phyloP scores from a whole-genome alignment of 2,797 vertebrate genomes.

The Sciurus vulgaris region DNA sequence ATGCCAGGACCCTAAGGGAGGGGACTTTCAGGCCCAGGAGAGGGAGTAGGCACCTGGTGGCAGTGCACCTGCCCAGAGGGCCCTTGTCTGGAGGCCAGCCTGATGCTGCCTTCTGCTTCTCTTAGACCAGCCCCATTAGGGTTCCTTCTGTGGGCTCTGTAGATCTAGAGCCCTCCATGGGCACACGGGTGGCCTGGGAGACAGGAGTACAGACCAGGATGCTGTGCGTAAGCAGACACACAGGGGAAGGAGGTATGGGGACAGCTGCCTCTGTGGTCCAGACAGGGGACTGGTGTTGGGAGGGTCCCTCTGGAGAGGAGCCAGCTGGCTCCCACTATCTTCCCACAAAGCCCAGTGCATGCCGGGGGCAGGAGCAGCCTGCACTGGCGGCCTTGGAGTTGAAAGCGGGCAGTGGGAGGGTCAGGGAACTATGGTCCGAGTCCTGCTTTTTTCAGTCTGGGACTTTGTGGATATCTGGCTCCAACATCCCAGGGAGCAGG shows the following conservation, averaged over 20 bases:
- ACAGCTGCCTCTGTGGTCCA: not conserved
- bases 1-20: not conserved
- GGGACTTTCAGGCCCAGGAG: not conserved
- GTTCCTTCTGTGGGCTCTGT: not conserved
- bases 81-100: not conserved
- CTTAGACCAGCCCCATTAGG: not conserved
- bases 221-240: not conserved
- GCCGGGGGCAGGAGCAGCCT: not conserved
- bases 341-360: not conserved
- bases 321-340: not conserved
- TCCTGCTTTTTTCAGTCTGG: not conserved
- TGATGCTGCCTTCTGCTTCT: not conserved
- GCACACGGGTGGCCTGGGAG: rapidly evolving
- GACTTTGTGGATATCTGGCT: not conserved
- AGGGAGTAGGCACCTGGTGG: rapidly evolving
- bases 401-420: not conserved
- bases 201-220: no score
- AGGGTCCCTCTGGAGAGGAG: not conserved
- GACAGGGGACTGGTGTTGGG: not conserved
- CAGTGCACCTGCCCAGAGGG: no score
- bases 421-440: rapidly evolving
- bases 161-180: not conserved
- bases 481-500: rapidly evolving
- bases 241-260: not conserved
- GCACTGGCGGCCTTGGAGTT: not conserved